Evolutionary conservation across 2,888 invertebrate genomes (phyloP), one percentile per base, ranked within the genome.

Genomic region (Tiliacea citrago): DNA sequence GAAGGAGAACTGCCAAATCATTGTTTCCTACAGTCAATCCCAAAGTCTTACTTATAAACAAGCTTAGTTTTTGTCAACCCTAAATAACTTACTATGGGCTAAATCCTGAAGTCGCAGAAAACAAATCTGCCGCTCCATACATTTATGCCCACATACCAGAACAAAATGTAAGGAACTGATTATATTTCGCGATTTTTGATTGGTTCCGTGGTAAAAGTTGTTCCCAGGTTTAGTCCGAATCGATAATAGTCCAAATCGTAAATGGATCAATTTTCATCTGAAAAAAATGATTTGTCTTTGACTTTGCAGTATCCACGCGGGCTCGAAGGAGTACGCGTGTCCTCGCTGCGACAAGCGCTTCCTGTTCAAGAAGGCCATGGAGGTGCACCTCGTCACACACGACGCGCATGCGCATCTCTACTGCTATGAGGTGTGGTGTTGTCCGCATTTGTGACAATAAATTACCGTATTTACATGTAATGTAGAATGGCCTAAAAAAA

Each of bases 341-440:
- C 87, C 91, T 0, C 87, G 82, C 0, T 96, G 96, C 79, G 92
- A 87, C 21, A 96, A 96, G 81, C 82, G 82, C 68, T 96, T 96
- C 82, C 88, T 95, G 12, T 95, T 96, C 90, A 95, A 95, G 83
- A 94, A 94, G 71, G 94, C 95, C 0, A 91, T 95, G 91, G 91
- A 95, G 70, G 87, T 95, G 0, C 96, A 96, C 24, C 82, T 91
- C 5, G 81, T 93, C 1, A 95, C 95, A 0, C 96, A 96, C 85
- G 90, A 92, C 13, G 91, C 90, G 29, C 86, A 92, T 0, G 93
- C 93, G 2, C 90, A 91, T 0, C 90, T 96, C 0, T 96, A 96
- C 86, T 96, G 96, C 68, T 86, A 93, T n/a, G 87, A 93, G 91
- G 96, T 66, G 9, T 3, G 0, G 8, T n/a, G 5, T 24, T 42